Conservation (phyloP, 2,113 vertebrate genomes). For the Saccopteryx leptura region DNA sequence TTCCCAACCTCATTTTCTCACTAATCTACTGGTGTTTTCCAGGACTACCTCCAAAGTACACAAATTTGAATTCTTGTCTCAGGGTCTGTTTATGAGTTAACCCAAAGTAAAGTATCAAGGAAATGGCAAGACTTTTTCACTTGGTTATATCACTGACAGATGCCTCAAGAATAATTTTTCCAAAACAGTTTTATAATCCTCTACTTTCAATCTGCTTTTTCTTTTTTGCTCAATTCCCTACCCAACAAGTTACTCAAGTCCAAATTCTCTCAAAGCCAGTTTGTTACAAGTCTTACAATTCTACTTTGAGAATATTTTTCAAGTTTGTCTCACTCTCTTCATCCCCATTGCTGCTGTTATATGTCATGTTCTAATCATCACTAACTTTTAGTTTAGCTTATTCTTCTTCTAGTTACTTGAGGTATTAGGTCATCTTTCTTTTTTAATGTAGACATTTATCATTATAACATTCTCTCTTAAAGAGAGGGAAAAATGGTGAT, state of each 20-base stretch:
- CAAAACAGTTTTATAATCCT: neutral
- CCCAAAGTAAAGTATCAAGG: neutral
- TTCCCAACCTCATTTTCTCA: neutral
- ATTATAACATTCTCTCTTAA: neutral
- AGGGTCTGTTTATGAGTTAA: neutral
- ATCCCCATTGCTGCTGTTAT: neutral
- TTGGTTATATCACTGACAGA: neutral
- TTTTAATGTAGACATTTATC: neutral
- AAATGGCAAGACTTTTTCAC: neutral
- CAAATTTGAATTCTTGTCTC: constrained; percentile 1
- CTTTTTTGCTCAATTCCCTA: neutral
- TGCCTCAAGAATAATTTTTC: neutral
- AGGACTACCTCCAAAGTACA: constrained; percentile 3
- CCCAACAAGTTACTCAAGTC: neutral
- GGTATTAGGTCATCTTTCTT: neutral
- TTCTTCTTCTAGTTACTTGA: neutral
- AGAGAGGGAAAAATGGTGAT: neutral
- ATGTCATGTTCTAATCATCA: neutral
- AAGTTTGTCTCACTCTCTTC: neutral
- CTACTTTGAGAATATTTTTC: neutral
- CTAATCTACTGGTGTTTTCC: neutral
- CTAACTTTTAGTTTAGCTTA: neutral
- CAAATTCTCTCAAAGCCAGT: neutral
- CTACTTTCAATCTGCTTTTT: neutral
- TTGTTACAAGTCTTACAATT: neutral